These are phyloP conservation scores for Drosophila anomalata DNA, from an alignment of 2,888 invertebrate genomes.

Conservation along the genomic window DNA sequence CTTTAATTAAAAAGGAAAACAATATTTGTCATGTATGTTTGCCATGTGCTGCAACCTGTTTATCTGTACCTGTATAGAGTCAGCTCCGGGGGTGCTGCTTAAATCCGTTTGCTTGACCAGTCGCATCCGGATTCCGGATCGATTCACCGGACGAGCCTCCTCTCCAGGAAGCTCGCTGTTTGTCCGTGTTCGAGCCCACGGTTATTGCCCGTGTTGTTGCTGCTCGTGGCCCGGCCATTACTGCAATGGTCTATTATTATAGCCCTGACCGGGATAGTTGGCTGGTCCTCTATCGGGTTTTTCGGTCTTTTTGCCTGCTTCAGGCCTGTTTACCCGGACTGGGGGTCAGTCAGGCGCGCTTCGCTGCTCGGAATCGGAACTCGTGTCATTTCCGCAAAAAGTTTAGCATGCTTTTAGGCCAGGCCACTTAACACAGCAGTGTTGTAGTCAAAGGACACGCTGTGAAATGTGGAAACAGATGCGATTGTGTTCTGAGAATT, in stretches of 20 bases:
- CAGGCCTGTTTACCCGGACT: conserved; percentile 12
- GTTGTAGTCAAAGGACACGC: conserved; percentile 29
- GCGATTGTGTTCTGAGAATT: conserved; percentile 44
- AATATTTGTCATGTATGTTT: conserved; percentile 18
- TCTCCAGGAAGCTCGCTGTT: conserved; percentile 53
- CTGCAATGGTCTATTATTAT: conserved; percentile 59
- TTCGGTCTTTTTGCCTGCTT: conserved; percentile 3
- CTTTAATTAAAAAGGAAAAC: conserved; percentile 52
- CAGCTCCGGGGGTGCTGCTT: background rate
- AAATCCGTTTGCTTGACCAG: conserved; percentile 5
- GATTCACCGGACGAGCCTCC: conserved; percentile 40
- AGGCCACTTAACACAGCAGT: conserved; percentile 57
- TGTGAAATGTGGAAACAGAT: conserved; percentile 36
- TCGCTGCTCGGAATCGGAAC: conserved; percentile 65
- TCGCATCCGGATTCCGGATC: conserved; percentile 8
- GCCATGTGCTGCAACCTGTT: conserved; percentile 2
- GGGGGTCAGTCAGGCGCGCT: conserved; percentile 48
- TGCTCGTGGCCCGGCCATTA: conserved; percentile 32
- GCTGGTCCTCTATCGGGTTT: background rate
- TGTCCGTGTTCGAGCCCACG: conserved; percentile 28
- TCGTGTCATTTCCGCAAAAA: conserved; percentile 75
- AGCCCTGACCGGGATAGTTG: conserved; percentile 31
- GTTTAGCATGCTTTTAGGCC: conserved; percentile 74
- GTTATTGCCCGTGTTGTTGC: conserved; percentile 32
- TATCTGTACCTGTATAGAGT: conserved; percentile 43